phyloP scores from a whole-genome alignment of 2,888 invertebrate genomes.

The Marasmarcha lunaedactyla region DNA sequence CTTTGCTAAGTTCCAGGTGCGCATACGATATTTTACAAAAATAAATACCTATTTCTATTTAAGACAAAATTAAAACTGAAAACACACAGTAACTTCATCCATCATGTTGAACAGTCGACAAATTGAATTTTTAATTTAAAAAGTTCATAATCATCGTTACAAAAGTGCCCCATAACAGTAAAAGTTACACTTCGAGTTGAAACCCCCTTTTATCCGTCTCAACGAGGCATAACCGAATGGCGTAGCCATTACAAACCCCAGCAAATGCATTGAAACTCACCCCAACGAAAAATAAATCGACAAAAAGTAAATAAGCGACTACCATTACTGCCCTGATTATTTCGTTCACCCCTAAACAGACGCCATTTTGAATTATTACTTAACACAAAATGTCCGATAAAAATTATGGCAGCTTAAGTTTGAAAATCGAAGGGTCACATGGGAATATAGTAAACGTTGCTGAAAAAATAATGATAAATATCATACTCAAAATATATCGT shows the following conservation, averaged over 20 bases:
- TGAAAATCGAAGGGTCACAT: conserved; percentile 7
- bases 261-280: conserved; percentile 34
- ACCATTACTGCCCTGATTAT: conserved; percentile 64
- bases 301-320: conserved; percentile 64
- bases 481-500: too few species aligned
- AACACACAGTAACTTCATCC: too few species aligned
- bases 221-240: conserved; percentile 60
- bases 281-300: conserved; percentile 51
- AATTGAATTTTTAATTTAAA: conserved; percentile 1
- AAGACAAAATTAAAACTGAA: too few species aligned
- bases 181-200: neutral
- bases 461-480: conserved; percentile 1
- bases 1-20: too few species aligned
- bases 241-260: conserved; percentile 46
- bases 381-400: conserved; percentile 17
- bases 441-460: conserved; percentile 10
- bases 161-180: neutral
- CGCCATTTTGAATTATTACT: conserved; percentile 52
- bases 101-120: too few species aligned
- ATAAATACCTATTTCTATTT: too few species aligned
- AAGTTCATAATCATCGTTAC: neutral
- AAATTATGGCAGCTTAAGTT: conserved; percentile 23
- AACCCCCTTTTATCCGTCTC: conserved; percentile 20
- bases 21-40: too few species aligned
- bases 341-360: conserved; percentile 40